Evolutionary conservation across 2,888 invertebrate genomes (phyloP).

Genomic region (Ecliptopera silaceata): DNA sequence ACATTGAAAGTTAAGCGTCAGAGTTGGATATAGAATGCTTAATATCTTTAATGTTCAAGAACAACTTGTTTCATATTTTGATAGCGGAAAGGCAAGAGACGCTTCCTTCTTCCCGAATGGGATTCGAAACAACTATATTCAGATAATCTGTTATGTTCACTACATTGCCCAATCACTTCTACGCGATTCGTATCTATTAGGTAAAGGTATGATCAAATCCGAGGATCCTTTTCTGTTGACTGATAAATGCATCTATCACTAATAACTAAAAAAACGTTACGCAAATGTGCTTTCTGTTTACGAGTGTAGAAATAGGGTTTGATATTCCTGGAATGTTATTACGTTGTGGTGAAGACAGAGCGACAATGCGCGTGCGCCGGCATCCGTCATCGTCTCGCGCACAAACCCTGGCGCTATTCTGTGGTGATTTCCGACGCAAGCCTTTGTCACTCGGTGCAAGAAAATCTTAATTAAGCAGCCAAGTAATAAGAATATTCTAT

Average conservation of each 20-base stretch:
- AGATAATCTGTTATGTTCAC: no score
- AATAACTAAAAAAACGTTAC: background rate
- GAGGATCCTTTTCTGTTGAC: background rate
- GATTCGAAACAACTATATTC: background rate
- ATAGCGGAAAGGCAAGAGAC: background rate
- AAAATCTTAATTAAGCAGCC: no score
- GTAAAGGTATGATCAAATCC: background rate
- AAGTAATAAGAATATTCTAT: no score
- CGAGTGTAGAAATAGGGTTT: background rate
- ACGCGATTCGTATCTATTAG: no score
- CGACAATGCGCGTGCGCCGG: constrained; percentile 42
- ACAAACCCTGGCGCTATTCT: constrained; percentile 9
- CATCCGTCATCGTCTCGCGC: constrained; percentile 64
- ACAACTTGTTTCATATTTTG: constrained; percentile 1
- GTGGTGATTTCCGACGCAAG: constrained; percentile 2
- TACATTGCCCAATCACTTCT: no score
- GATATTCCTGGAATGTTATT: constrained; percentile 26
- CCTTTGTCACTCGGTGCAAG: constrained; percentile 14
- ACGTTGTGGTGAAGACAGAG: constrained; percentile 31
- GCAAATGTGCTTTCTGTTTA: background rate
- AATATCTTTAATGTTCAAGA: constrained; percentile 7
- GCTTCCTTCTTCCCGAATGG: background rate
- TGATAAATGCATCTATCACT: background rate
- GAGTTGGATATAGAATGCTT: background rate
- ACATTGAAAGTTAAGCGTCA: background rate